Percentiles rank a stretch among this genome's conserved stretches.
Conservation (phyloP, 2,797 vertebrate species). For the Pyrocephalus nanus region DNA sequence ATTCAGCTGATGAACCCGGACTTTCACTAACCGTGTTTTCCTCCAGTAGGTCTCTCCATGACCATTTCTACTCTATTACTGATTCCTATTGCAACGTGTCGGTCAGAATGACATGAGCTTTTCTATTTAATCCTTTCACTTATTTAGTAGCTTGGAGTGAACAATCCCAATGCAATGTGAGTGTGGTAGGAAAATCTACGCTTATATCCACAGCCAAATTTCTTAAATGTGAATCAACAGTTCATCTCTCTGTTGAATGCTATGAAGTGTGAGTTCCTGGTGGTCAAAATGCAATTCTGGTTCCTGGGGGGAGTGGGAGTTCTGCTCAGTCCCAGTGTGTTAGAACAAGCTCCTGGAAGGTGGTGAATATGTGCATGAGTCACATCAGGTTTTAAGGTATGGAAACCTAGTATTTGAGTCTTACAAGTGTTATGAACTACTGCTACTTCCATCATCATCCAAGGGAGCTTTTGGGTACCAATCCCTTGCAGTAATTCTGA, state of each 20-base stretch:
- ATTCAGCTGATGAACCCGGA: background rate
- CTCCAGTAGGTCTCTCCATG: background rate
- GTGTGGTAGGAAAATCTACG: background rate
- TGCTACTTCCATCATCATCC: background rate
- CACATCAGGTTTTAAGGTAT: background rate
- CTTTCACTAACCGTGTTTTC: background rate
- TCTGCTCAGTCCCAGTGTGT: background rate
- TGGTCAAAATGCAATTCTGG: background rate
- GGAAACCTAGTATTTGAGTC: background rate
- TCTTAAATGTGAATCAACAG: background rate
- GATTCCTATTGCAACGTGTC: background rate
- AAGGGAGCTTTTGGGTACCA: background rate
- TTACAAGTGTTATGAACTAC: background rate
- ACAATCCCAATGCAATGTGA: background rate
- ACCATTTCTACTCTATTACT: background rate
- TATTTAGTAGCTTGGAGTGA: background rate
- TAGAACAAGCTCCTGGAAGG: background rate
- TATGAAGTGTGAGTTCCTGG: background rate
- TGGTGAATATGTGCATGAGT: background rate
- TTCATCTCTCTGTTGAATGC: background rate
- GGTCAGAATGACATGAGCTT: background rate
- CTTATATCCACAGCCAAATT: background rate
- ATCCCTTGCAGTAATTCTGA: background rate
- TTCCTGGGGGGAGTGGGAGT: background rate
- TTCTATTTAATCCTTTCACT: background rate